Base-by-base conservation (phyloP, 2,797 vertebrate species). In the Anomalospiza imberbis region DNA sequence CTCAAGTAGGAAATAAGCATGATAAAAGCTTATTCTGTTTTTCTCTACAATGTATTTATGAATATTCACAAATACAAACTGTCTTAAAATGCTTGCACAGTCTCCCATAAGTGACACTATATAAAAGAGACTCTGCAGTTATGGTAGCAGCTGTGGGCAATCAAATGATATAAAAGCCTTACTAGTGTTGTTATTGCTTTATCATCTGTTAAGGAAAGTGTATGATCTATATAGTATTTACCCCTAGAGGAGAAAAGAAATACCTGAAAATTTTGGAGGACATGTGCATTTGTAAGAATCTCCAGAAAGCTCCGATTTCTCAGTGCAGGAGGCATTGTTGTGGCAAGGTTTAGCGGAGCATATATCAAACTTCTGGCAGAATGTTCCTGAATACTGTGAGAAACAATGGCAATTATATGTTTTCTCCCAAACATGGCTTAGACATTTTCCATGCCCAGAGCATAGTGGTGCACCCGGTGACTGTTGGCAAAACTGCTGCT, bases 381-480 rank as follows among this genome's bases (percentile, higher is more conserved):
- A 98, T 67, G 88, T 98, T 92, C 98, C 99, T 10, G 96, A 98
- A 94, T 98, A 98, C 36, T 91, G 96, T 74, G 96, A 94, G 48
- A 95, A 96, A 91, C 98, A 99, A 20, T 91, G 97, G 83, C 98
- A 99, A 71, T 48, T 91, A 83, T 98, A 99, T 8, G 76, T 78
- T 40, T 96, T 95, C 24, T 98, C 98, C 98, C 98, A 97, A 71
- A 93, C 20, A 60, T 97, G 91, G 8, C 97, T 98, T 87, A 98
- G 97, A 95, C 98, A 99, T 96, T 96, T 94, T 21, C 98, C 99
- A 47, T 95, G 98, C 11, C 98, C 98, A 8, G 98, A 98, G 94
- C 98, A 99, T 28, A 98, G 96, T 1, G 93, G 97, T 70, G 98
- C 92, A 29, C 95, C 96, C 68, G 96, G 97, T 83, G 96, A 98